Base-by-base conservation (phyloP, 64 coral and sea anemone genomes). In the Montipora foliosa region DNA sequence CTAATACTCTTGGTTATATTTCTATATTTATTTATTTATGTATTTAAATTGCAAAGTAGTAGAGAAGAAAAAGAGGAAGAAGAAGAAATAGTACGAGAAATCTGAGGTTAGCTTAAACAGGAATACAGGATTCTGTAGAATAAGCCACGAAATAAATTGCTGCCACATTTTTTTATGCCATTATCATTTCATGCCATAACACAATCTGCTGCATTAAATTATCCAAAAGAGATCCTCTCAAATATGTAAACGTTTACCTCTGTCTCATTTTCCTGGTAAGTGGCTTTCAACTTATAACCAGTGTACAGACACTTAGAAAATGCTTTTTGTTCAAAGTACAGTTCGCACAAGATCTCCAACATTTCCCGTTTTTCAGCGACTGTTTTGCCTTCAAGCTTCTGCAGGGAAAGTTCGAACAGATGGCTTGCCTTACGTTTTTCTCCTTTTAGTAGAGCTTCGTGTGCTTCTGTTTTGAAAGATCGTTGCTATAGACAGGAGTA, bases 281-380 rank as follows among this genome's bases (percentile, higher is more conserved):
- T 81, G 9, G 3, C 79, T 81, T 61, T 81, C 44, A 81, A 81
- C 79, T 62, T 61, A n/a, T 13, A 11, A 22, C 79, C 79, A 44
- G 79, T 37, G 6, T 25, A 4, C 20, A 81, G 79, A 81, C 79
- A 81, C 5, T 37, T 52, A 29, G 59, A 4, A 11, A 81, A 81
- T 1, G 79, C n/a, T 20, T 59, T 44, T 61, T 81, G 17, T 14
- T 61, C 44, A 15, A 81, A 81, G 52, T 81, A 14, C 8, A 81
- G 20, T 61, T 81, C 79, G 13, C 79, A 62, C 1, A 81, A 13
- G 60, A 12, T 10, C 52, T 81, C 8, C 9, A 81, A 52, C 4
- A 10, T 44, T 81, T 81, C 21, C 4, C n/a, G 52, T 81, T 15
- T n/a, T 81, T 81, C n/a, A 6, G 59, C 14, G 4, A 13, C 49